Conservation (phyloP, 2,113 vertebrate genomes). For the Eleginops maclovinus region DNA sequence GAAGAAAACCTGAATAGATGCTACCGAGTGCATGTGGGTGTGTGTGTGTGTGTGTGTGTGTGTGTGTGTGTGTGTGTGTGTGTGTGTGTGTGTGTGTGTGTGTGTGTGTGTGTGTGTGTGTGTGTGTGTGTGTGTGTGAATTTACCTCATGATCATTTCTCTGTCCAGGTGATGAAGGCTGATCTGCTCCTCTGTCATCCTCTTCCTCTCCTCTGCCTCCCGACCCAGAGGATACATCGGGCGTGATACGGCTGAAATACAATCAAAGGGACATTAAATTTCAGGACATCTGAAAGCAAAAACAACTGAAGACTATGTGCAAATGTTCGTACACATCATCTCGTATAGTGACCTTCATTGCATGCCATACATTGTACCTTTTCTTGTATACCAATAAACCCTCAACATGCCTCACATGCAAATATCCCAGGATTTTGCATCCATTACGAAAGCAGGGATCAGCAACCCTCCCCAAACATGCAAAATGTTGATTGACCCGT, state of each 20-base stretch:
- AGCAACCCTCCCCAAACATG: too few species aligned
- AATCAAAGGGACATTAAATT: constrained; percentile 13
- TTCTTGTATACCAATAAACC: not conserved
- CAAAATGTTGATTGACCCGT: too few species aligned
- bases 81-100: not conserved
- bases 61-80: not conserved
- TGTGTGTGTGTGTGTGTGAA: constrained; percentile 21
- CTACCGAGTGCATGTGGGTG: not conserved
- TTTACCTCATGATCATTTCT: constrained; percentile 92
- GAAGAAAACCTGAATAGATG: constrained; percentile 56
- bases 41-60: not conserved
- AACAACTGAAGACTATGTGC: not conserved
- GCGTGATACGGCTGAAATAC: constrained; percentile 80
- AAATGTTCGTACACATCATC: not conserved
- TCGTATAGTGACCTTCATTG: not conserved
- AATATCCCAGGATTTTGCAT: too few species aligned
- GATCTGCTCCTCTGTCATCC: constrained; percentile 91
- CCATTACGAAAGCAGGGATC: too few species aligned
- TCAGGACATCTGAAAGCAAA: not conserved
- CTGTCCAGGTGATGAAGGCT: constrained; percentile 85
- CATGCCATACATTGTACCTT: not conserved
- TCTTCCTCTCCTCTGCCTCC: constrained; percentile 90
- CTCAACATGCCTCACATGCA: not conserved
- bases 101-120: too few species aligned
- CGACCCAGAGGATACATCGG: constrained; percentile 88